Base-by-base conservation (phyloP, 2,797 vertebrate species). In the Coranthus polyacanthus region DNA sequence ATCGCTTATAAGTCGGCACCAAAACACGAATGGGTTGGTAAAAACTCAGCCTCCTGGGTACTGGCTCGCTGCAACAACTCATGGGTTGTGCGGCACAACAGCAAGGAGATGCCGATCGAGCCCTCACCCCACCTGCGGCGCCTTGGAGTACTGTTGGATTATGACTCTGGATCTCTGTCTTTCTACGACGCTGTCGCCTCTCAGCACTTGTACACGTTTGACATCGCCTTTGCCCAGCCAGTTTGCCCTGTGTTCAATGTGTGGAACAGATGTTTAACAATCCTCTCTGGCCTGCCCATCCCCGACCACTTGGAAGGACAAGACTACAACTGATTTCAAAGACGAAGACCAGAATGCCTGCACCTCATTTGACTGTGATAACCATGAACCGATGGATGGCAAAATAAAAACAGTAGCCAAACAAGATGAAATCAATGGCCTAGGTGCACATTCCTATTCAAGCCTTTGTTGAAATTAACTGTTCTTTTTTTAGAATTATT, bases 161-260 rank as follows among this genome's bases (percentile, higher is more conserved):
- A 99, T 4, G 98, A 99, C 84, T 95, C 94, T 0, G 97, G 97
- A 2, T 97, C 94, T n/a, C 89, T 99, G 41, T 95, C 97, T 2
- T 99, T 99, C 92, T 97, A 99, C 0, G 98, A 99, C 4, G 97
- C 96, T 3, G 96, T 98, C 66, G 95, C 95, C 89, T 96, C 97
- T n/a, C 94, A 97, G 85, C 97, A 98, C 84, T 95, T 99, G 83
- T 93, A 99, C 79, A 97, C 97, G 1, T 99, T 97, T 67, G 96
- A 98, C 83, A 93, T 99, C 66, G 88, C 94, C 1, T 98, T 99
- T 72, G 92, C 95, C 21, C 97, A 99, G 88, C 97, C 98, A 0
- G 95, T 99, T 68, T 99, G 97, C 76, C 97, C 98, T 1, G 98
- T 98, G 0, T 99, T 99, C 82, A 99, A 97, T 1, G 95, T 99